These are phyloP conservation scores for Chionodraco myersi DNA, from an alignment of 2,113 vertebrate genomes.

Conservation along the genomic window DNA sequence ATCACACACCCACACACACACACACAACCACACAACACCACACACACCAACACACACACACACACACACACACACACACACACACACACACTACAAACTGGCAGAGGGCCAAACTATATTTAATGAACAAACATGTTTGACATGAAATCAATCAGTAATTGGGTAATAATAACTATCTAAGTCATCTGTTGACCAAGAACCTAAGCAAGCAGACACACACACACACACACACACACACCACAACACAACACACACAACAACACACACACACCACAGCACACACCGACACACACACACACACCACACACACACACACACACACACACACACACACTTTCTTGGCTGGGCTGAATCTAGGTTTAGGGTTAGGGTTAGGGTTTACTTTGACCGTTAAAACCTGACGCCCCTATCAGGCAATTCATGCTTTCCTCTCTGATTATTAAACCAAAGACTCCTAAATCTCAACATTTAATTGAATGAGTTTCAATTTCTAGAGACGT, in stretches of 20 bases:
- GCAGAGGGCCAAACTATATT: slow-evolving; percentile 38
- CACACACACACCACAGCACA: no score
- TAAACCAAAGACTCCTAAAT: background rate
- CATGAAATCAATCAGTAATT: slow-evolving; percentile 60
- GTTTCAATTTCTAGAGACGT: background rate
- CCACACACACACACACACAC: slow-evolving; percentile 16
- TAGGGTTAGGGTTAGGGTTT: no score
- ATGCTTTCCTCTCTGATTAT: background rate
- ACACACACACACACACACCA: slow-evolving; percentile 4
- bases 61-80: slow-evolving; percentile 32
- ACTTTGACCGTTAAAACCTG: background rate
- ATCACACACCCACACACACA: slow-evolving; percentile 36
- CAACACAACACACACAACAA: no score
- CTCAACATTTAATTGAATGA: no score
- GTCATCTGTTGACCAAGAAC: no score
- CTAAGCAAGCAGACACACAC: slow-evolving; percentile 13
- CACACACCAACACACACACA: slow-evolving; percentile 27
- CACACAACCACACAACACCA: slow-evolving; percentile 21
- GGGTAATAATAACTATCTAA: slow-evolving; percentile 42
- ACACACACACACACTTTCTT: background rate
- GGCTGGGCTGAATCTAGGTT: background rate
- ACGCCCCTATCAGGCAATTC: background rate
- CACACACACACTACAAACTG: background rate
- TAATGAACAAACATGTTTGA: slow-evolving; percentile 53
- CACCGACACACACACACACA: no score